phyloP scores from a whole-genome alignment of 1,140 invertebrate genomes.

The Apis dorsata region DNA sequence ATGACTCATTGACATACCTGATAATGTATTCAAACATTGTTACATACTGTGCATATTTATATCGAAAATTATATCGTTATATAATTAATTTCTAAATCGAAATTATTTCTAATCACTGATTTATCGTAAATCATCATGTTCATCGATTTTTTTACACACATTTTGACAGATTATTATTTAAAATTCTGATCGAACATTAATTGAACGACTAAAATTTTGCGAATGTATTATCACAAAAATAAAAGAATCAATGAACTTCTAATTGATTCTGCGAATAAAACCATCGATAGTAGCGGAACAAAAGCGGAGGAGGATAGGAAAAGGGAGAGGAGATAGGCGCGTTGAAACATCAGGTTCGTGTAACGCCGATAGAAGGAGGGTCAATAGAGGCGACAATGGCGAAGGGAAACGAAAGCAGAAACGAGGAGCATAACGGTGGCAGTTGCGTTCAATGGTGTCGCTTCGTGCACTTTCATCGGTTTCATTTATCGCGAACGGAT shows the following conservation, averaged over 20 bases:
- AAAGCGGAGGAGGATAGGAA: not conserved
- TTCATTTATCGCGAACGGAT: slow-evolving; percentile 14
- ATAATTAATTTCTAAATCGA: too few species aligned
- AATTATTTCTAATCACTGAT: too few species aligned
- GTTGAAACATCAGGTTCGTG: slow-evolving; percentile 37
- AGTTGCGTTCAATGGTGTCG: slow-evolving; percentile 11
- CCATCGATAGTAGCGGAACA: not conserved
- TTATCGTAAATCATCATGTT: too few species aligned
- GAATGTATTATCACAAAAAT: too few species aligned
- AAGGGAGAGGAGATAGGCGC: slow-evolving; percentile 23
- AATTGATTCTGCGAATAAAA: not conserved
- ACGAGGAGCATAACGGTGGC: slow-evolving; percentile 14
- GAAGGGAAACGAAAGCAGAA: slow-evolving; percentile 52
- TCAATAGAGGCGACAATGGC: slow-evolving; percentile 37
- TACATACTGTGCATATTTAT: too few species aligned
- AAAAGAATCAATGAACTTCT: too few species aligned
- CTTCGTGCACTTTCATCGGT: not conserved
- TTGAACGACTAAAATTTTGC: too few species aligned
- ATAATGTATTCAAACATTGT: too few species aligned
- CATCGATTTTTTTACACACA: too few species aligned
- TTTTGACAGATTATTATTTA: too few species aligned
- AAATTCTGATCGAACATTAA: too few species aligned
- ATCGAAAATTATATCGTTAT: too few species aligned
- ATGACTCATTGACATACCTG: not conserved
- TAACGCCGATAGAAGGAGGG: slow-evolving; percentile 42